Evolutionary conservation across 2,113 vertebrate genomes (phyloP).

Genomic region (Oreochromis spilurus): DNA sequence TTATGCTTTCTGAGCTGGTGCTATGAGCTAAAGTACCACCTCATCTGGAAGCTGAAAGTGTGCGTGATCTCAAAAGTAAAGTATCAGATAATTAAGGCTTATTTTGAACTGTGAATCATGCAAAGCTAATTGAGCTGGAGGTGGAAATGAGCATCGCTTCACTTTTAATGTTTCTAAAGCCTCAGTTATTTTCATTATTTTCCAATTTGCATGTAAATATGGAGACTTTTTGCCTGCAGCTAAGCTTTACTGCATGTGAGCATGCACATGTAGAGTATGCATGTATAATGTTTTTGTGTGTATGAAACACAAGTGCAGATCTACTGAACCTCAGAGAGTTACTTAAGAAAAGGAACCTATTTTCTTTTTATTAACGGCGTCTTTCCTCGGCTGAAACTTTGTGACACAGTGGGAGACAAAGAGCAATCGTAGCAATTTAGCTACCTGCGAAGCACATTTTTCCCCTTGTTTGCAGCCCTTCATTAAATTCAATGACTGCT

Average conservation of each 20-base stretch:
- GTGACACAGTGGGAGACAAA: neutral
- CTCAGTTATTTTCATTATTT: neutral
- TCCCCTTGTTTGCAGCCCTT: neutral
- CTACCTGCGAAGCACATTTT: neutral
- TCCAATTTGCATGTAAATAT: neutral
- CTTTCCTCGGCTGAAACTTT: neutral
- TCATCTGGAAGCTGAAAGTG: neutral
- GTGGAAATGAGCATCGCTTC: neutral
- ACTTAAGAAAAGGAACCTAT: neutral
- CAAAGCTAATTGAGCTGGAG: neutral
- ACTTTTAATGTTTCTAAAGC: neutral
- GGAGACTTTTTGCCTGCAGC: neutral
- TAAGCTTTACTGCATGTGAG: too few relatives aligned
- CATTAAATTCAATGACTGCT: constrained; percentile 1
- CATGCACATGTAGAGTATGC: neutral
- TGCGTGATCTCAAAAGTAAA: neutral
- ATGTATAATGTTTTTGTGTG: neutral
- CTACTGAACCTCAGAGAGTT: neutral
- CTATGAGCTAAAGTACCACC: neutral
- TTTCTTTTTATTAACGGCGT: neutral
- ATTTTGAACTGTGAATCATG: neutral
- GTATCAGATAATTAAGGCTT: neutral
- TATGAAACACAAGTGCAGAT: neutral
- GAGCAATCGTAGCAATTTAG: neutral
- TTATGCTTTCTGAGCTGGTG: neutral